phyloP scores from a whole-genome alignment of 2,888 invertebrate genomes.

The Eupithecia tripunctaria region DNA sequence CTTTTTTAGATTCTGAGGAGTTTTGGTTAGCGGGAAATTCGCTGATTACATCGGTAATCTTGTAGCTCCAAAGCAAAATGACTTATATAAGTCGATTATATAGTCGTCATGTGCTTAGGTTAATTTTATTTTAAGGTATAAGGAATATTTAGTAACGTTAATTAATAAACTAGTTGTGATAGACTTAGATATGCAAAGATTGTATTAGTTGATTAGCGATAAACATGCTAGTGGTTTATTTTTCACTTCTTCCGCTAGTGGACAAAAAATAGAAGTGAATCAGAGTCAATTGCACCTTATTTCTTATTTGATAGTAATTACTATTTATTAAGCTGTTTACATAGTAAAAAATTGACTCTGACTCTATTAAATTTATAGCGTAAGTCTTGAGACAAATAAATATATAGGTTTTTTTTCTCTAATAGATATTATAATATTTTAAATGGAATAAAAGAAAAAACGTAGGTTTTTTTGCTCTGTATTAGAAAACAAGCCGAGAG shows the following conservation, averaged over 20 bases:
- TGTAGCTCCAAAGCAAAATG: neutral
- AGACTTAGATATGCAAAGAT: too few relatives aligned
- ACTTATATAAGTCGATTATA: neutral
- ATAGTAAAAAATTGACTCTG: too few relatives aligned
- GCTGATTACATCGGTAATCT: neutral
- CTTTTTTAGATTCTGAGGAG: neutral
- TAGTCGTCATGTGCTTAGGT: neutral
- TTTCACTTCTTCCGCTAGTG: too few relatives aligned
- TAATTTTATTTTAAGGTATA: neutral
- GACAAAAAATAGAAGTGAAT: too few relatives aligned
- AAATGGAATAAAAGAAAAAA: neutral
- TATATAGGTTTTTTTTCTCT: neutral
- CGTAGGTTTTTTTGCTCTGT: neutral
- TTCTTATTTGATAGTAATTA: too few relatives aligned
- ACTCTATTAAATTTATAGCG: neutral
- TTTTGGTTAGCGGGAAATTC: neutral
- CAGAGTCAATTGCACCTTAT: too few relatives aligned
- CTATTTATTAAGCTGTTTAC: too few relatives aligned
- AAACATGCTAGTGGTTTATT: too few relatives aligned
- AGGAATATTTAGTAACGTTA: too few relatives aligned
- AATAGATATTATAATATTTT: too few relatives aligned
- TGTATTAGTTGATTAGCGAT: too few relatives aligned
- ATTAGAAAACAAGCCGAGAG: neutral
- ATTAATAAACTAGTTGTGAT: too few relatives aligned
- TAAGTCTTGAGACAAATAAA: neutral